Conservation (phyloP, 1,140 invertebrate genomes). For the Gryon sp. region DNA sequence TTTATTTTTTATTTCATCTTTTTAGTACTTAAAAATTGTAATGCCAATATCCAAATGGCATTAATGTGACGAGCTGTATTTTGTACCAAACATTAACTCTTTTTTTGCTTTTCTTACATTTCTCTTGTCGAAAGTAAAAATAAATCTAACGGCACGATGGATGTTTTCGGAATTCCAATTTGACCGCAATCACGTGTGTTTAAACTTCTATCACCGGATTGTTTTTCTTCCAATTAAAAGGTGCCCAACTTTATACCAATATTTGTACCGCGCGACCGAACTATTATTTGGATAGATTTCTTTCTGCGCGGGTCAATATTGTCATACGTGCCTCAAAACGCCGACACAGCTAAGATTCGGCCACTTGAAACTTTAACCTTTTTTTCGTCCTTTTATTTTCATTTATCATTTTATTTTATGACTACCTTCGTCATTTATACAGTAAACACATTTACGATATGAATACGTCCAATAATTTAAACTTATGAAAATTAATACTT, state of each 20-base stretch:
- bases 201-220: slow-evolving; percentile 21
- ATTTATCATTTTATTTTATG: slow-evolving; percentile 4
- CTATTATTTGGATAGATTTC: slow-evolving; percentile 49
- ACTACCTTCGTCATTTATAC: no score
- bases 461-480: no score
- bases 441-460: no score
- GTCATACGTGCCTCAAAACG: slow-evolving; percentile 72
- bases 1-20: no score
- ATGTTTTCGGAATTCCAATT: slow-evolving; percentile 19
- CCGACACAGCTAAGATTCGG: slow-evolving; percentile 58
- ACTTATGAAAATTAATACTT: no score
- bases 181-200: slow-evolving; percentile 18
- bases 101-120: no score
- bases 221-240: slow-evolving; percentile 58
- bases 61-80: no score
- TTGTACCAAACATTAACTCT: no score
- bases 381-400: not conserved
- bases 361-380: slow-evolving; percentile 14
- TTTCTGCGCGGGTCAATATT: slow-evolving; percentile 71
- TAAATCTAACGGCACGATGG: slow-evolving; percentile 15
- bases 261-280: slow-evolving; percentile 32
- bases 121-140: no score
- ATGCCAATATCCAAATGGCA: no score
- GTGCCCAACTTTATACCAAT: slow-evolving; percentile 53
- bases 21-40: no score